Evolutionary conservation across 1,140 invertebrate genomes (phyloP).

Genomic region (Cyrtorhinus lividipennis): DNA sequence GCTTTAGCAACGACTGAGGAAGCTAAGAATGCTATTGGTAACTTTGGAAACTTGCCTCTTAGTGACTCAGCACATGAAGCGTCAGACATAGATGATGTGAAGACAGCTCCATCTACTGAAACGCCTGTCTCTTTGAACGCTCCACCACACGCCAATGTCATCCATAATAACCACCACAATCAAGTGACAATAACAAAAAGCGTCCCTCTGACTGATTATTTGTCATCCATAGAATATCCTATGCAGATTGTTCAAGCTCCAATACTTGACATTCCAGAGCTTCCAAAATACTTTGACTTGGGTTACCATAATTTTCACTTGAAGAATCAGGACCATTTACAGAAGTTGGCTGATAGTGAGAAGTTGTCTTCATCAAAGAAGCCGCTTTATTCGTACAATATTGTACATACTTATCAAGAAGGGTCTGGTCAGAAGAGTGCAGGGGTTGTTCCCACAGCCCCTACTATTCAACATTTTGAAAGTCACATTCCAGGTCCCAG

Average conservation of each 20-base stretch:
- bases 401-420: neutral
- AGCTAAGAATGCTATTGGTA: conserved; percentile 11
- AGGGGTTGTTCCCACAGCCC: too few species aligned
- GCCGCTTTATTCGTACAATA: conserved; percentile 1
- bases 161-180: neutral
- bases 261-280: conserved; percentile 22
- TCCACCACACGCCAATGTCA: neutral
- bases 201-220: conserved; percentile 25
- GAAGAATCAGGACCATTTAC: neutral
- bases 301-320: conserved; percentile 19
- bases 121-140: neutral
- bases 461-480: too few species aligned
- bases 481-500: too few species aligned
- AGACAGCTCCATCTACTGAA: neutral
- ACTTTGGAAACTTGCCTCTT: conserved; percentile 18
- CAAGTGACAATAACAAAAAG: conserved; percentile 23
- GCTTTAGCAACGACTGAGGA: conserved; percentile 5
- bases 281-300: conserved; percentile 23
- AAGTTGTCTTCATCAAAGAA: conserved; percentile 15
- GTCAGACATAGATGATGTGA: neutral
- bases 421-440: neutral
- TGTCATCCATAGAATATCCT: conserved; percentile 27
- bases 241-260: conserved; percentile 26
- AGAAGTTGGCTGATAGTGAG: conserved; percentile 13
- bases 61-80: conserved; percentile 21